Evolutionary conservation across 2,888 invertebrate genomes (phyloP).

Genomic region (Achlya flavicornis): DNA sequence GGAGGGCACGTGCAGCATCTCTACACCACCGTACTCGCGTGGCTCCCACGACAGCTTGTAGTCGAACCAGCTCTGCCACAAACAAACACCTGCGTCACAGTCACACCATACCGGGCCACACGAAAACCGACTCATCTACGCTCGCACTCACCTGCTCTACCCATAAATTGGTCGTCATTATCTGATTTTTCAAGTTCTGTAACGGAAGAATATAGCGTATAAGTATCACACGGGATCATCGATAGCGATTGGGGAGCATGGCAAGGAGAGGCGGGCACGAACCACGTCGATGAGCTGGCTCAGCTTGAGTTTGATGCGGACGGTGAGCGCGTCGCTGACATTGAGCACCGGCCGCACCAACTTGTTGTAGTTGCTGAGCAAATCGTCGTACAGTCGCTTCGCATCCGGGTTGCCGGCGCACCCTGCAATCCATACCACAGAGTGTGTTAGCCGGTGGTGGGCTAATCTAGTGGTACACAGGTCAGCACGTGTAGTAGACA

Average conservation of each 20-base stretch:
- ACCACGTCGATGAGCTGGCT: slow-evolving; percentile 99
- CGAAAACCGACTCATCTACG: not conserved
- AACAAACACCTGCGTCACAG: slow-evolving; percentile 17
- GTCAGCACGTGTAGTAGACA: not conserved
- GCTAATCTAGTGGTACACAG: no score
- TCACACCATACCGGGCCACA: not conserved
- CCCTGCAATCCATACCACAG: slow-evolving; percentile 85
- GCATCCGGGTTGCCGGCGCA: slow-evolving; percentile 97
- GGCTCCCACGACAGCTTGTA: slow-evolving; percentile 98
- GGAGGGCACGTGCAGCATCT: slow-evolving; percentile 97
- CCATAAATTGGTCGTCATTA: slow-evolving; percentile 97
- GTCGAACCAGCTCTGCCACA: slow-evolving; percentile 93
- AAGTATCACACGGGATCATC: not conserved
- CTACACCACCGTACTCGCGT: slow-evolving; percentile 96
- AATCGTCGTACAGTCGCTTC: slow-evolving; percentile 97
- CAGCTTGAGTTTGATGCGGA: slow-evolving; percentile 97
- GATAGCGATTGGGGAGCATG: not conserved
- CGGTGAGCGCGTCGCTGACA: slow-evolving; percentile 96
- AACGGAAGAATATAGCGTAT: slow-evolving; percentile 63
- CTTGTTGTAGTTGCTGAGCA: slow-evolving; percentile 98
- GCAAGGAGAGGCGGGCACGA: slow-evolving; percentile 69
- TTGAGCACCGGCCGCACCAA: slow-evolving; percentile 97
- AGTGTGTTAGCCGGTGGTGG: not conserved
- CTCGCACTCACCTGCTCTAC: slow-evolving; percentile 85
- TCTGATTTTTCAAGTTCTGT: slow-evolving; percentile 97